A percentile compares a stretch with the other conserved stretches of the same genome.
phyloP scores from a whole-genome alignment of 2,888 invertebrate species.

The Eupsilia transversa region DNA sequence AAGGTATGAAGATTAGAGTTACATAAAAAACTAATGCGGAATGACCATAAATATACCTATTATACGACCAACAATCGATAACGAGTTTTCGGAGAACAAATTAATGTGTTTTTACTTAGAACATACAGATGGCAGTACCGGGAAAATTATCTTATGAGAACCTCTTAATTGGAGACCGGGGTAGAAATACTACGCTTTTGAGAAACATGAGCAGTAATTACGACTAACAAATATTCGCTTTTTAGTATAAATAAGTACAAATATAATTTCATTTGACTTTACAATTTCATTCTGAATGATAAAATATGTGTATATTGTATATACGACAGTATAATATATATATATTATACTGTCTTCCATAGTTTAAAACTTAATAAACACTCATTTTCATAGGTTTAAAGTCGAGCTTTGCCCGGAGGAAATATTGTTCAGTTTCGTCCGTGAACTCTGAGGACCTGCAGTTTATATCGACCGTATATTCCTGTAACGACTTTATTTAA shows the following conservation, averaged over 20 bases:
- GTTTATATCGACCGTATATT: slow-evolving; percentile 29
- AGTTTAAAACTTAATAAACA: slow-evolving; percentile 25
- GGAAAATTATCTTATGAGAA: slow-evolving; percentile 72
- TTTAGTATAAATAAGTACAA: slow-evolving; percentile 10
- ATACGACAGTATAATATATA: too few relatives aligned
- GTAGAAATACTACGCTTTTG: slow-evolving; percentile 57
- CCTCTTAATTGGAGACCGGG: slow-evolving; percentile 67
- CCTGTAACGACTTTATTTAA: slow-evolving; percentile 47
- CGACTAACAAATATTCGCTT: slow-evolving; percentile 9
- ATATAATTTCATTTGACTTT: slow-evolving; percentile 17
- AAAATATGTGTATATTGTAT: too few relatives aligned
- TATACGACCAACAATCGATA: slow-evolving; percentile 75
- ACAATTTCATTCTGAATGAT: neutral
- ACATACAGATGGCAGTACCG: slow-evolving; percentile 71
- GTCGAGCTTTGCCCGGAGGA: neutral
- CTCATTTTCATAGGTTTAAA: slow-evolving; percentile 7
- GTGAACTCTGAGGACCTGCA: slow-evolving; percentile 44
- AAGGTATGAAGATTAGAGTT: slow-evolving; percentile 75
- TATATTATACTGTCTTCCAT: neutral
- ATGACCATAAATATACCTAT: slow-evolving; percentile 67
- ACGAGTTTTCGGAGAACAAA: slow-evolving; percentile 77
- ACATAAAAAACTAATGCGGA: slow-evolving; percentile 73
- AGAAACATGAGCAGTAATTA: slow-evolving; percentile 33
- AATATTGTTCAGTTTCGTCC: slow-evolving; percentile 18
- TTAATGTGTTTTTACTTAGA: slow-evolving; percentile 77